phyloP scores from a whole-genome alignment of 2,797 vertebrate genomes.

The Xenentodon cancila region DNA sequence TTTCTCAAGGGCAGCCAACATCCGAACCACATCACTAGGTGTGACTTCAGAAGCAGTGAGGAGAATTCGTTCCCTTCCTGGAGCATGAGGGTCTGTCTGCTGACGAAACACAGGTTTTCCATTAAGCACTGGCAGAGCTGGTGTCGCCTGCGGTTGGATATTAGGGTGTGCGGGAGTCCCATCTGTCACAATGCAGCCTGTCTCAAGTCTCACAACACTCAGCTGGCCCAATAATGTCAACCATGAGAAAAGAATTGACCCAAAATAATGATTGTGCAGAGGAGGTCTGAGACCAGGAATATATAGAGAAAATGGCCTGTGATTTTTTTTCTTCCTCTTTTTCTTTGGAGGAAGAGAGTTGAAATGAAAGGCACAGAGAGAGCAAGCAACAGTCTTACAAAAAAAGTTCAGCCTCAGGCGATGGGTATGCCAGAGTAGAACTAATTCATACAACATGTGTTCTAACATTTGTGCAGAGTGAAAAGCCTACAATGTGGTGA shows the following conservation, averaged over 20 bases:
- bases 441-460: conserved; percentile 5
- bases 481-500: neutral
- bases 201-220: conserved; percentile 47
- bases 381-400: conserved; percentile 24
- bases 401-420: conserved; percentile 22
- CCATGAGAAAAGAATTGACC: conserved; percentile 48
- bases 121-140: conserved; percentile 47
- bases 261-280: conserved; percentile 35
- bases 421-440: conserved; percentile 2
- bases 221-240: conserved; percentile 65
- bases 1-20: conserved; percentile 20
- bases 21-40: conserved; percentile 32
- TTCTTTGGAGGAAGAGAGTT: conserved; percentile 24
- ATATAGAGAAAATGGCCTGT: conserved; percentile 30
- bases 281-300: conserved; percentile 32
- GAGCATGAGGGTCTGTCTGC: conserved; percentile 35
- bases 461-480: conserved; percentile 15
- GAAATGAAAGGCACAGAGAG: conserved; percentile 11
- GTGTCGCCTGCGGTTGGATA: conserved; percentile 49
- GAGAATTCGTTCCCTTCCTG: conserved; percentile 30
- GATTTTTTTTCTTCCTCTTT: conserved; percentile 20
- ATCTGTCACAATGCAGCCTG: conserved; percentile 53
- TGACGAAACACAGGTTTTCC: conserved; percentile 69
- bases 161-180: conserved; percentile 48
- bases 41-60: conserved; percentile 37